Base-by-base conservation (phyloP, 2,888 invertebrate genomes). In the Bembecia ichneumoniformis region DNA sequence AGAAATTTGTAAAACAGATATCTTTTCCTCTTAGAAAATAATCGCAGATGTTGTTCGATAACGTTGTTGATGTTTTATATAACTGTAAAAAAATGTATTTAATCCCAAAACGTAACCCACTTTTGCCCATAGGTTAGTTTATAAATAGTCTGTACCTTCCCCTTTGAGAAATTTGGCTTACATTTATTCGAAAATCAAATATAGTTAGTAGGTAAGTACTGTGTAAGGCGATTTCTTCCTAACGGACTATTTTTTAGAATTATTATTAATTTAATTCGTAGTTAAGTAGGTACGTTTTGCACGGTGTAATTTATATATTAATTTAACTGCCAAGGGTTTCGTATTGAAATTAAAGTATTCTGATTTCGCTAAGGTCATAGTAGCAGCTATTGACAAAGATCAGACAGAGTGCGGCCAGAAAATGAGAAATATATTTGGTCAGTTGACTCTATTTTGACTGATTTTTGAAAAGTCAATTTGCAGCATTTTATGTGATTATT, bases 1-100 rank as follows among this genome's bases (percentile, higher is more conserved):
- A 28, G 3, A 17, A 17, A 17, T 17, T 17, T 17, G 28, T 28
- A 28, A 28, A 28, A 28, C 28, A 28, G 7, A 9, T 28, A 28
- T 28, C 0, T 5, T 28, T 9, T 7, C 7, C 5, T 20, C 20
- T 20, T 20, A 20, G 20, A 20, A 1, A 7, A 20, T 20, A 40
- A n/a, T 13, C 40, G 10, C 2, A 40, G 40, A 10, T 40, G 40
- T 66, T 71, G 72, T 77, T 72, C 66, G 64, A 74, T 28, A 72
- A 68, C 70, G 77, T 82, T 84, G 82, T 84, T 83, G 66, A 82
- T 59, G 71, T 72, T 83, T 83, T 69, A 72, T 63, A 73, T 62
- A 49, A 58, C 68, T 72, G 69, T 74, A 75, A 71, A 71, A 13
- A 72, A 76, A 73, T 78, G 70, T 82, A 81, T 83, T 72, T 82